Percentiles rank a stretch among this genome's conserved stretches.
Conservation (phyloP, 2,797 vertebrate species). For the Ispidina lecontei region DNA sequence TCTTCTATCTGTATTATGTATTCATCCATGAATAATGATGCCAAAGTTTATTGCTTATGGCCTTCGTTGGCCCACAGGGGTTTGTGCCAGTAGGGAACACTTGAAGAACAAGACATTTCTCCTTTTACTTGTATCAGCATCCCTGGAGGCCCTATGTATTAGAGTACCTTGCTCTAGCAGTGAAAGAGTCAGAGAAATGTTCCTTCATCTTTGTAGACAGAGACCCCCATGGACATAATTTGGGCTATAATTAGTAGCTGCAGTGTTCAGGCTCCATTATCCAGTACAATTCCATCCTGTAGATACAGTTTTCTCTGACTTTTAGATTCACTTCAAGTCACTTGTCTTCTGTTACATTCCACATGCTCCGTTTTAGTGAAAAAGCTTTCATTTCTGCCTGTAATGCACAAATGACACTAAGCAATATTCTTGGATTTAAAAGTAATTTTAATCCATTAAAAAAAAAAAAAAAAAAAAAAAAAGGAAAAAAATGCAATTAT, state of each 20-base stretch:
- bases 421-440: neutral
- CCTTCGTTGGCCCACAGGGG: neutral
- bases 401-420: neutral
- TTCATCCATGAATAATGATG: neutral
- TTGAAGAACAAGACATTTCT: neutral
- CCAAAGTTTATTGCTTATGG: neutral
- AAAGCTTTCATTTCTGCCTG: neutral
- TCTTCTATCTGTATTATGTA: neutral
- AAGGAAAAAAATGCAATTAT: neutral
- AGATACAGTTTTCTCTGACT: neutral
- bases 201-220: neutral
- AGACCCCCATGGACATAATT: neutral
- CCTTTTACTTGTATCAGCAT: neutral
- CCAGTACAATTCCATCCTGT: neutral
- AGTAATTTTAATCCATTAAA: neutral
- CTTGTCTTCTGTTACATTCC: neutral
- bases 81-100: neutral
- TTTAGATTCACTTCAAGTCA: neutral
- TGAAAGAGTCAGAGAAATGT: neutral
- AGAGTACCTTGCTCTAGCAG: neutral
- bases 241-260: conserved; percentile 27
- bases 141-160: neutral
- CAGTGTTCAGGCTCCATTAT: neutral
- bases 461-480: neutral
- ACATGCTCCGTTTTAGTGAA: neutral